Base-by-base conservation (phyloP, 2,113 vertebrate species). In the Zapornia atra region DNA sequence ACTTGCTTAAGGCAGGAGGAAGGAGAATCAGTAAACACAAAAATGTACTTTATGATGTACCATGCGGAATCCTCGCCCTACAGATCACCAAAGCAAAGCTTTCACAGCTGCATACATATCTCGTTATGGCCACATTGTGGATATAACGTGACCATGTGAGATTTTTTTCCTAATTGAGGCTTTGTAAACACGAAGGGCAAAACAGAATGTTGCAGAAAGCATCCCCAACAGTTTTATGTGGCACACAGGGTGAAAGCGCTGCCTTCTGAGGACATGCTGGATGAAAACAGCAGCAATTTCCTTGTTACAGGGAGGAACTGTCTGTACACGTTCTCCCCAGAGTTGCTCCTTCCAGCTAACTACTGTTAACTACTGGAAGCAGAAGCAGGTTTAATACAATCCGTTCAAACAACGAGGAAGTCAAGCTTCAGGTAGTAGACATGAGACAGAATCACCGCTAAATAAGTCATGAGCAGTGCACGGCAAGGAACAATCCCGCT, bases 161-260 rank as follows among this genome's bases (percentile, higher is more conserved):
- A 40, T 61, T 91, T 61, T 91, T 82, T 61, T 50, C 33, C 48
- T 65, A 28, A 57, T 5, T 70, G 59, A 85, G 19, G 61, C 29
- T 78, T 76, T 68, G 36, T 46, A 80, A 90, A 65, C 44, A 34
- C 38, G 76, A 91, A 53, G 54, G 26, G 33, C 44, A 91, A 88
- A 92, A 90, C 56, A 3, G 6, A 83, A 65, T 18, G 12, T 16
- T 53, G 28, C 63, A 90, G 76, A 90, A 76, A 77, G 68, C 34
- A 50, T n/a, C 13, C 57, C 53, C 51, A 70, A 42, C 2, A 19
- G 24, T 56, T 79, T 75, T 24, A 54, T 29, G 22, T 17, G 0
- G 0, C 34, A 46, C 29, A 36, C 1, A 2, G 14, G 15, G 42
- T 71, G 44, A 78, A 89, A 85, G 22, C 2, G 0, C 12, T 48